Percentiles rank a stretch among this genome's conserved stretches.
Conservation (phyloP, 2,888 invertebrate genomes). For the Aquatica leii region DNA sequence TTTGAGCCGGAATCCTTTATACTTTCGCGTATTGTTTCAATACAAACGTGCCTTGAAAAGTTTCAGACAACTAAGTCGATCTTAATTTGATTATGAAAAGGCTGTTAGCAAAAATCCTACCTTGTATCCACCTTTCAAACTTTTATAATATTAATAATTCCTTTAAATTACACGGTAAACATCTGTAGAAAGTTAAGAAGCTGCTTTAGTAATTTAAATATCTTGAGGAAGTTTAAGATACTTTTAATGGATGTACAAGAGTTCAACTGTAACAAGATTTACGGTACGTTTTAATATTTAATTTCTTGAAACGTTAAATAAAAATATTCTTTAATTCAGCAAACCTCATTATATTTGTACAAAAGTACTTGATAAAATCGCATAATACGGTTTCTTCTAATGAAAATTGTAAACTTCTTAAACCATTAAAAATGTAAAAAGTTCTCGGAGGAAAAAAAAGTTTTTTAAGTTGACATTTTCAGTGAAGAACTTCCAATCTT, state of each 20-base stretch:
- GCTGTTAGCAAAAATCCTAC: neutral
- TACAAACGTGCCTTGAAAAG: too few relatives aligned
- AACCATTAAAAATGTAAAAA: constrained; percentile 9
- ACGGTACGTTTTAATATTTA: constrained; percentile 10
- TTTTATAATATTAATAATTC: constrained; percentile 13
- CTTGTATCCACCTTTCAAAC: constrained; percentile 3
- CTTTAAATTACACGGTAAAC: constrained; percentile 13
- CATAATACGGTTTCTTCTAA: neutral
- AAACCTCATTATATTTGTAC: too few relatives aligned
- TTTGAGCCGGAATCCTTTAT: too few relatives aligned
- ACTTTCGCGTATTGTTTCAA: too few relatives aligned
- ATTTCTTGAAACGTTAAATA: neutral
- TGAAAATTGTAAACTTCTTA: neutral
- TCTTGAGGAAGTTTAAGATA: constrained; percentile 5
- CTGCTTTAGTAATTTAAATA: constrained; percentile 13
- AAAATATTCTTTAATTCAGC: neutral
- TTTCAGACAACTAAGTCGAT: neutral
- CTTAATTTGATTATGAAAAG: neutral
- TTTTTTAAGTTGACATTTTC: constrained; percentile 10
- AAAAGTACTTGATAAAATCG: too few relatives aligned
- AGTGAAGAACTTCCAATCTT: constrained; percentile 35
- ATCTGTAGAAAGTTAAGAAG: constrained; percentile 16
- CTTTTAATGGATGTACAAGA: constrained; percentile 12
- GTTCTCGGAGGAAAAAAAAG: constrained; percentile 2
- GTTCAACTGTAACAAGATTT: constrained; percentile 13